Evolutionary conservation across 30 jellyfish, hydroid and myxozoan genomes (phyloP).

Genomic region (Mastigias papua): DNA sequence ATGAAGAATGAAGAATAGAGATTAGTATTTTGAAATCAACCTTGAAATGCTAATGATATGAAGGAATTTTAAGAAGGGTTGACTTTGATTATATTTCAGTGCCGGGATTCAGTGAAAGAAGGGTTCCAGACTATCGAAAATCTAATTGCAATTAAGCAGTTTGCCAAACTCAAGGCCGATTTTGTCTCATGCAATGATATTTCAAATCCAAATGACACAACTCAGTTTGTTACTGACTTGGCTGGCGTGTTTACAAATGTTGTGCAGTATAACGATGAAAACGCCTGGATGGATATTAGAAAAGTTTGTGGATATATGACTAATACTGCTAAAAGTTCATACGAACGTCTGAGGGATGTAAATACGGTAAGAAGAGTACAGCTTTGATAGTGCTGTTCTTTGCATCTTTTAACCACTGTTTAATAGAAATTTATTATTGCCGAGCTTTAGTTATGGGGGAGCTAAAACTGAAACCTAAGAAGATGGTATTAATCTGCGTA

Average conservation of each 20-base stretch:
- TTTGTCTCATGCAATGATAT: conserved; percentile 71
- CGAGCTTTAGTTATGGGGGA: too few species aligned
- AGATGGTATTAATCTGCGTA: too few species aligned
- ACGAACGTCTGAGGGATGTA: conserved; percentile 64
- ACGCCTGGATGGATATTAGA: conserved; percentile 68
- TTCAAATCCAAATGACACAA: conserved; percentile 70
- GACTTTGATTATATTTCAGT: conserved; percentile 18
- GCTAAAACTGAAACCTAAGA: too few species aligned
- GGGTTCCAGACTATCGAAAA: conserved; percentile 59
- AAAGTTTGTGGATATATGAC: conserved; percentile 78
- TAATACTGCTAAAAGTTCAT: conserved; percentile 45
- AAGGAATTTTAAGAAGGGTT: not conserved
- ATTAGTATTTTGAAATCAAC: not conserved
- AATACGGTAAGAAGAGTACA: conserved; percentile 41
- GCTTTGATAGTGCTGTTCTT: not conserved
- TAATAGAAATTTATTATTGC: too few species aligned
- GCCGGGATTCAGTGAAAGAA: conserved; percentile 61
- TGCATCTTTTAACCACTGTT: too few species aligned
- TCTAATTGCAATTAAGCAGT: conserved; percentile 48
- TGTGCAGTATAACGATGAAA: conserved; percentile 77
- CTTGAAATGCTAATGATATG: not conserved
- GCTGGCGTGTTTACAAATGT: conserved; percentile 71
- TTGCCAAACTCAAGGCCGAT: conserved; percentile 49
- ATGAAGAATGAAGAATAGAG: not conserved
- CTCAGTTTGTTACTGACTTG: conserved; percentile 52